Conservation (phyloP, 2,888 invertebrate species). For the Lampropteryx suffumata region DNA sequence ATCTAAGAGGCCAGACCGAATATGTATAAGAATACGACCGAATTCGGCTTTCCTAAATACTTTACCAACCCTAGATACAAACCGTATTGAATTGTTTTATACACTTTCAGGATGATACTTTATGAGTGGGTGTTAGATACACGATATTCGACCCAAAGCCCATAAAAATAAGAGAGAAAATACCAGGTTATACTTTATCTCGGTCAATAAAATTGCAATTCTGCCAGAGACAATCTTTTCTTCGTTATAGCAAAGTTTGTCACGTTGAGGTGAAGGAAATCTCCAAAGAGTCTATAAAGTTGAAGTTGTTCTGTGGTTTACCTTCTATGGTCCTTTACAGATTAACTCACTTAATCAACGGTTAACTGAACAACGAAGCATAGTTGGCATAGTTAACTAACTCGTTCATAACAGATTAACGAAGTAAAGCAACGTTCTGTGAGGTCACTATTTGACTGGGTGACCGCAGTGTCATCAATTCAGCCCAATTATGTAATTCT, state of each 20-base stretch:
- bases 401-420: too few species aligned
- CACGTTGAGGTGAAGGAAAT: slow-evolving; percentile 19
- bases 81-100: slow-evolving; percentile 23
- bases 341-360: too few species aligned
- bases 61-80: slow-evolving; percentile 6
- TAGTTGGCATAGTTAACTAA: too few species aligned
- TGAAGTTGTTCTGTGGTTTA: too few species aligned
- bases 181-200: slow-evolving; percentile 4
- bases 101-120: slow-evolving; percentile 12
- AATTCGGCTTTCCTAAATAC: neutral
- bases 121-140: slow-evolving; percentile 5
- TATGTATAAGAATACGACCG: too few species aligned
- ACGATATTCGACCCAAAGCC: slow-evolving; percentile 8
- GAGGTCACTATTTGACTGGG: too few species aligned
- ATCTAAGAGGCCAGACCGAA: too few species aligned
- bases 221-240: slow-evolving; percentile 20
- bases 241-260: slow-evolving; percentile 24
- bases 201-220: slow-evolving; percentile 28
- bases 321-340: too few species aligned
- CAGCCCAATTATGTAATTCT: too few species aligned
- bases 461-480: too few species aligned
- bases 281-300: slow-evolving; percentile 8
- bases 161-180: slow-evolving; percentile 5
- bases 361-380: too few species aligned
- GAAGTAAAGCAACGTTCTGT: too few species aligned